Evolutionary conservation across 2,888 invertebrate species (phyloP).

Genomic region (Strigamia crassipes): DNA sequence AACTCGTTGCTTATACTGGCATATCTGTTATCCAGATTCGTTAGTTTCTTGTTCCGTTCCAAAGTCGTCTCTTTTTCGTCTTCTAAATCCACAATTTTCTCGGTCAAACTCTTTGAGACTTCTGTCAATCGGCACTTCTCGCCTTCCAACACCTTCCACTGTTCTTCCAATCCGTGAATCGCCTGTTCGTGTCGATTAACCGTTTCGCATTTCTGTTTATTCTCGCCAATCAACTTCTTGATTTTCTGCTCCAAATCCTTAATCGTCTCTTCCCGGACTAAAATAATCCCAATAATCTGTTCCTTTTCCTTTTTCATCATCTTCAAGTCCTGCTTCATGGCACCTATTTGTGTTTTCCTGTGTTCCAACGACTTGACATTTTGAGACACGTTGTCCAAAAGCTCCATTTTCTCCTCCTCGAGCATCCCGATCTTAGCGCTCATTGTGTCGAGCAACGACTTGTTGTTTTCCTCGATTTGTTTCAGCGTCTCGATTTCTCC

Average conservation of each 20-base stretch:
- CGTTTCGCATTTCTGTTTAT: background rate
- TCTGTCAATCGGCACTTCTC: background rate
- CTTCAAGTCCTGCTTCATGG: slow-evolving; percentile 4
- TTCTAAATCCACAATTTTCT: background rate
- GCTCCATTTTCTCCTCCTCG: background rate
- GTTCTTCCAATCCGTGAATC: background rate
- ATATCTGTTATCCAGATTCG: background rate
- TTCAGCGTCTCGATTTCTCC: background rate
- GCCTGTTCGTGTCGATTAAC: background rate
- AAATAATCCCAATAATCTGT: background rate
- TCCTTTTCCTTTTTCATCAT: slow-evolving; percentile 36
- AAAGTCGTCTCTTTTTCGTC: background rate
- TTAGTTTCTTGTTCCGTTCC: background rate
- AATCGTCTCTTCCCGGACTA: background rate
- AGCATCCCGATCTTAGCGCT: background rate
- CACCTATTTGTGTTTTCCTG: background rate
- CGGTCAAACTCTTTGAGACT: background rate
- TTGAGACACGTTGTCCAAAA: background rate
- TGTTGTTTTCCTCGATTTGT: slow-evolving; percentile 10
- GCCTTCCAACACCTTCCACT: background rate
- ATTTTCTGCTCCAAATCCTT: slow-evolving; percentile 27
- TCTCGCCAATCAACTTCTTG: background rate
- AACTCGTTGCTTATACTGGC: background rate
- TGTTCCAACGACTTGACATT: background rate
- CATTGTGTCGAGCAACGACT: background rate